Conservation (phyloP, 2,113 vertebrate genomes). For the Perccottus glenii region DNA sequence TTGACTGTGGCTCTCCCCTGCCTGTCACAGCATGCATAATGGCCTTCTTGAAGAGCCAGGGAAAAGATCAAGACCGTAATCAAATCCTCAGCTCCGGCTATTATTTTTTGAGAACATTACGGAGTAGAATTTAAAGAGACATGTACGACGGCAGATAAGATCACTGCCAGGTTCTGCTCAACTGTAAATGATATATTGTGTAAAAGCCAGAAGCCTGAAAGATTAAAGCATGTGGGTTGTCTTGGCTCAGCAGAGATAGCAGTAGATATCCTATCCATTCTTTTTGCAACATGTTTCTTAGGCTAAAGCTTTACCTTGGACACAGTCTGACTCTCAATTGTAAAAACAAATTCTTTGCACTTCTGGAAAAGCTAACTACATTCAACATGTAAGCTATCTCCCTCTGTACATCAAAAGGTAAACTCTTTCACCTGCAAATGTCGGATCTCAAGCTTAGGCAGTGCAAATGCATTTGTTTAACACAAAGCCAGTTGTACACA, state of each 20-base stretch:
- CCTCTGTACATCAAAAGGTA: conserved; percentile 50
- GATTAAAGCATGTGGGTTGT: conserved; percentile 19
- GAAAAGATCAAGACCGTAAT: conserved; percentile 66
- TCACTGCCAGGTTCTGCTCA: not conserved
- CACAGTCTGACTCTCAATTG: conserved; percentile 32
- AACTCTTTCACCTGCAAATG: conserved; percentile 52
- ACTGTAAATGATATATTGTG: not conserved
- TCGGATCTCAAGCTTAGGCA: conserved; percentile 7
- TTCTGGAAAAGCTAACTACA: conserved; percentile 31
- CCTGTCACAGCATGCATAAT: conserved; percentile 53
- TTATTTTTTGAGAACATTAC: conserved; percentile 47
- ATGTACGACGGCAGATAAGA: not conserved
- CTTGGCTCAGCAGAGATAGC: conserved; percentile 27
- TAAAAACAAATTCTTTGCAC: conserved; percentile 12
- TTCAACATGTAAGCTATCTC: conserved; percentile 31
- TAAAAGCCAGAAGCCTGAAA: conserved; percentile 21
- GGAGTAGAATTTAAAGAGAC: conserved; percentile 36
- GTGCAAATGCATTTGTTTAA: conserved; percentile 24
- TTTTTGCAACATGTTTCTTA: conserved; percentile 20
- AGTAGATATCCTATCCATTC: conserved; percentile 6
- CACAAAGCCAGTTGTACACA: not conserved
- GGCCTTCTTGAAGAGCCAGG: conserved; percentile 44
- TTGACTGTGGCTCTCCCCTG: conserved; percentile 33
- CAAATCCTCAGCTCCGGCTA: conserved; percentile 29
- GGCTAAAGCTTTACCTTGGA: conserved; percentile 17